These are phyloP conservation scores for Addax nasomaculatus DNA, from an alignment of 2,113 vertebrate genomes.

Conservation along the genomic window DNA sequence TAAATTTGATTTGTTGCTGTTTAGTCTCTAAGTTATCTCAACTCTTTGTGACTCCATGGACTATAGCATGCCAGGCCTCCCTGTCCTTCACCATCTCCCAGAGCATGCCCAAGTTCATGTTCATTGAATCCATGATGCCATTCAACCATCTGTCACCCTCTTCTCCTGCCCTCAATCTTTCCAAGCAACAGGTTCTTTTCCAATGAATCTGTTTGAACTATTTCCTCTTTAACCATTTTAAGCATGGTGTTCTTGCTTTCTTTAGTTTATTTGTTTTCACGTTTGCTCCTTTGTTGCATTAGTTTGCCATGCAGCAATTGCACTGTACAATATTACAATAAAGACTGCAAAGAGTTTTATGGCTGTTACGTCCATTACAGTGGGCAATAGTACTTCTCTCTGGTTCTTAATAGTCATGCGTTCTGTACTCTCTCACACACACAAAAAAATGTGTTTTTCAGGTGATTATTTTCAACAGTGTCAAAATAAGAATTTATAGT, in stretches of 20 bases:
- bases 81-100: neutral
- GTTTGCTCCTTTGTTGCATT: constrained; percentile 93
- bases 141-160: neutral
- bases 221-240: constrained; percentile 92
- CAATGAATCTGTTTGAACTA: constrained; percentile 84
- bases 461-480: constrained; percentile 99
- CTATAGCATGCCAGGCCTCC: neutral
- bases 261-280: constrained; percentile 79
- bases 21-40: neutral
- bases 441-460: constrained; percentile 97
- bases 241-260: constrained; percentile 83
- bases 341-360: constrained; percentile 93
- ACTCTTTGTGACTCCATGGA: neutral
- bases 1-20: constrained; percentile 86
- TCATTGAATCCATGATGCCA: neutral
- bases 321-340: constrained; percentile 99
- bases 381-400: constrained; percentile 98
- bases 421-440: constrained; percentile 99
- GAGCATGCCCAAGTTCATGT: neutral
- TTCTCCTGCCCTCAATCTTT: neutral
- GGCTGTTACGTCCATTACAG: constrained; percentile 96
- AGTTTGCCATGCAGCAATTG: constrained; percentile 98
- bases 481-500: constrained; percentile 99
- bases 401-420: constrained; percentile 99
- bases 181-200: neutral